Conservation (phyloP, 2,888 invertebrate species). For the Allolobophora icterica region DNA sequence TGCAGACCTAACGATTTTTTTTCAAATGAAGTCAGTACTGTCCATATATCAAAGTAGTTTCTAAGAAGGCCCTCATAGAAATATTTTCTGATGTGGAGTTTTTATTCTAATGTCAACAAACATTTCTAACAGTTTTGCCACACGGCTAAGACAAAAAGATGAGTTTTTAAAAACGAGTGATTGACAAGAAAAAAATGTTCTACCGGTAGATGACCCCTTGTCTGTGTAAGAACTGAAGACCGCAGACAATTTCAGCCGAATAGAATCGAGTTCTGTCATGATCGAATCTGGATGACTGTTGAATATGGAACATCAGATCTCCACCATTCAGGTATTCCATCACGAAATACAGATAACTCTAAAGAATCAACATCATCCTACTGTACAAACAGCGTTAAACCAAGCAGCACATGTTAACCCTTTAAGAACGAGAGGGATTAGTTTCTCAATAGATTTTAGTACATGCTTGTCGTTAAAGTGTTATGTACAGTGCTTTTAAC, state of each 20-base stretch:
- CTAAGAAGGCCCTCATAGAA: not conserved
- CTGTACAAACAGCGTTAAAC: not conserved
- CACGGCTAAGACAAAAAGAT: not conserved
- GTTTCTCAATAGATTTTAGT: too few species aligned
- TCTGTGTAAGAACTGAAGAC: conserved; percentile 92
- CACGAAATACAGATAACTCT: conserved; percentile 98
- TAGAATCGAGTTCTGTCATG: conserved; percentile 88
- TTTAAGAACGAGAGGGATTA: too few species aligned
- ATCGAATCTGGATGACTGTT: conserved; percentile 81
- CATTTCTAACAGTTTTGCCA: not conserved
- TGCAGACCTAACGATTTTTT: too few species aligned
- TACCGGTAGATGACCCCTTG: conserved; percentile 96
- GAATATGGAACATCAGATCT: conserved; percentile 99
- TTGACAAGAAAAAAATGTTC: conserved; percentile 43
- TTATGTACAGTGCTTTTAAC: not conserved
- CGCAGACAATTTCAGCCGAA: conserved; percentile 95
- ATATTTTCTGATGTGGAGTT: not conserved
- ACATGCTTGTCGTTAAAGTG: too few species aligned
- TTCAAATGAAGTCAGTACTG: too few species aligned
- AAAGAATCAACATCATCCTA: conserved; percentile 46
- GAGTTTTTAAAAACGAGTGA: not conserved
- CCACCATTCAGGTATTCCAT: conserved; percentile 99
- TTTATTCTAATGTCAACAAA: not conserved
- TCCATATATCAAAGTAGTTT: too few species aligned
- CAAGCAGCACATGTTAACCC: too few species aligned